Evolutionary conservation across 2,888 invertebrate species (phyloP).

Genomic region (Temnothorax ravouxi): DNA sequence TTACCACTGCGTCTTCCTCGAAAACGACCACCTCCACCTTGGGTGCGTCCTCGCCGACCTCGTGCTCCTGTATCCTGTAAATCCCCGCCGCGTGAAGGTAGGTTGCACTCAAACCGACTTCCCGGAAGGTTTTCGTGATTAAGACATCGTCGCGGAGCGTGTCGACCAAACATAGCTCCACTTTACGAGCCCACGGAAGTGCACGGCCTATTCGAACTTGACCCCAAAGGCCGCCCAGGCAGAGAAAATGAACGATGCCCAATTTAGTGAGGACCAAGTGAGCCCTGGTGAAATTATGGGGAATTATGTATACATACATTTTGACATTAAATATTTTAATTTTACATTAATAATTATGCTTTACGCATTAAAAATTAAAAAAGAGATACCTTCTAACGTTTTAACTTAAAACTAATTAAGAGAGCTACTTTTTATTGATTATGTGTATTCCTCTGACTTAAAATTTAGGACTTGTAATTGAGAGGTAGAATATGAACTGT

Average conservation of each 20-base stretch:
- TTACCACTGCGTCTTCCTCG: constrained; percentile 86
- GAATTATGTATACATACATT: neutral
- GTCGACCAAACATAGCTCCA: constrained; percentile 87
- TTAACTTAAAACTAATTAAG: neutral
- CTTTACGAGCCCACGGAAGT: constrained; percentile 88
- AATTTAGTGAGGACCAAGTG: constrained; percentile 86
- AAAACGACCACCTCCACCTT: constrained; percentile 87
- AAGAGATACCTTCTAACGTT: neutral
- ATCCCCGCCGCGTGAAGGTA: constrained; percentile 87
- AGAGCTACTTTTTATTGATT: neutral
- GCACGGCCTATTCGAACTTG: constrained; percentile 87
- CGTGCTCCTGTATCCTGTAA: constrained; percentile 85
- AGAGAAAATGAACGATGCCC: constrained; percentile 87
- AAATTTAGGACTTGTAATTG: neutral
- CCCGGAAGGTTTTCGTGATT: constrained; percentile 86
- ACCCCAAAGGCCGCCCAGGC: constrained; percentile 88
- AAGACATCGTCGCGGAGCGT: constrained; percentile 86
- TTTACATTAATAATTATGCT: neutral
- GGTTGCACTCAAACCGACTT: constrained; percentile 85
- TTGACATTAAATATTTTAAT: neutral
- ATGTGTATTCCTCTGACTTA: neutral
- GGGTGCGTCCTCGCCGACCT: constrained; percentile 80
- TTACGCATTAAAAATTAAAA: neutral
- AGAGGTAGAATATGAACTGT: neutral
- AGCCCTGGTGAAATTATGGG: constrained; percentile 77